These are phyloP conservation scores for Nephrotoma appendiculata DNA, from an alignment of 2,888 invertebrate species.

Conservation along the genomic window DNA sequence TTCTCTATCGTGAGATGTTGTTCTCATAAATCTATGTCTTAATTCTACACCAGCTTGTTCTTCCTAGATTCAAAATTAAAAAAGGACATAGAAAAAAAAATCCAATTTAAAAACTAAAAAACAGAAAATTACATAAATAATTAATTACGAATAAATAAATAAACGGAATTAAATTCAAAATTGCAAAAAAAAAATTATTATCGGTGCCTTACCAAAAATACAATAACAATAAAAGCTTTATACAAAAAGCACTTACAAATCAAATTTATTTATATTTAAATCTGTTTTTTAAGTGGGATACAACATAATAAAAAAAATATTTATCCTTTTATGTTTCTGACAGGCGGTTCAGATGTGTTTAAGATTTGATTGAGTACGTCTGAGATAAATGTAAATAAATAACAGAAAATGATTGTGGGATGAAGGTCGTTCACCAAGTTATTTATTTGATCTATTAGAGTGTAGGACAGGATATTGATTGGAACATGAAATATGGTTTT, in stretches of 20 bases:
- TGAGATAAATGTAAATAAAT: too few relatives aligned
- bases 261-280: not conserved
- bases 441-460: too few relatives aligned
- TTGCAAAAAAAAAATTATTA: not conserved
- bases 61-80: constrained; percentile 27
- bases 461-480: too few relatives aligned
- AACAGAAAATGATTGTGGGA: too few relatives aligned
- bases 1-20: constrained; percentile 21
- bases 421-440: too few relatives aligned
- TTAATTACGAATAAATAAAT: not conserved
- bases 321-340: too few relatives aligned
- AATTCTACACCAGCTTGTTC: constrained; percentile 43
- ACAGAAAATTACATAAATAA: not conserved
- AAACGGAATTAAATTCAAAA: not conserved
- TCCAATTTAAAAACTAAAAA: not conserved
- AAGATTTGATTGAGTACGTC: too few relatives aligned
- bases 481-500: too few relatives aligned
- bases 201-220: not conserved
- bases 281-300: too few relatives aligned
- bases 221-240: not conserved
- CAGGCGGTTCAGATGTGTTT: too few relatives aligned
- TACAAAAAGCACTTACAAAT: not conserved
- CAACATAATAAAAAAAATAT: too few relatives aligned
- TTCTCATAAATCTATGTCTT: constrained; percentile 22
- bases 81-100: not conserved